phyloP scores from a whole-genome alignment of 2,888 invertebrate genomes.

The Strigamia crassipes region DNA sequence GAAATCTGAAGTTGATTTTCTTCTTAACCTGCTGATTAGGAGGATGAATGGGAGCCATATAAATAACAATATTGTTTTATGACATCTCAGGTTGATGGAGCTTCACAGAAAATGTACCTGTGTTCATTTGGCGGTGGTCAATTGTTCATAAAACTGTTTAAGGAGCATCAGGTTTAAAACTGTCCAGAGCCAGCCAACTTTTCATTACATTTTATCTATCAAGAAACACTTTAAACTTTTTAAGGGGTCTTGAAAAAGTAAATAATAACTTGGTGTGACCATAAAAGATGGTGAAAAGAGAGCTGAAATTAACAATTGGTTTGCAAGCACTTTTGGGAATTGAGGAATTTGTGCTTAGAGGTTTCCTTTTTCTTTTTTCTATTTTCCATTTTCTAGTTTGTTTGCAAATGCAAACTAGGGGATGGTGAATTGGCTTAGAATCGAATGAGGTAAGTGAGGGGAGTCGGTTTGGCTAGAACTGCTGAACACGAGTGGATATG shows the following conservation, averaged over 20 bases:
- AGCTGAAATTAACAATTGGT: not conserved
- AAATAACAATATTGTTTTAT: not conserved
- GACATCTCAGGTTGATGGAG: not conserved
- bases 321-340: too few species aligned
- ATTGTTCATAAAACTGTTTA: not conserved
- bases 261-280: not conserved
- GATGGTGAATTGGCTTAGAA: too few species aligned
- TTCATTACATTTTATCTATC: constrained; percentile 1
- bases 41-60: too few species aligned
- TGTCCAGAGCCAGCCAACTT: not conserved
- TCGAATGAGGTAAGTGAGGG: too few species aligned
- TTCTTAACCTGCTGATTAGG: too few species aligned
- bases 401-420: not conserved
- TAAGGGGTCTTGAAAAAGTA: not conserved
- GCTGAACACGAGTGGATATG: too few species aligned
- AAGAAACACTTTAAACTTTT: not conserved
- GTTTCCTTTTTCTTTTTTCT: not conserved
- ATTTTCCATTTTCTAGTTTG: too few species aligned
- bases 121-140: not conserved
- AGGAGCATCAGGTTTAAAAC: not conserved
- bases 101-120: not conserved
- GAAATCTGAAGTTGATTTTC: too few species aligned
- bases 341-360: not conserved
- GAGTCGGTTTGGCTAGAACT: too few species aligned
- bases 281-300: not conserved